phyloP scores from a whole-genome alignment of 2,113 vertebrate genomes.

The Scatophagus argus region DNA sequence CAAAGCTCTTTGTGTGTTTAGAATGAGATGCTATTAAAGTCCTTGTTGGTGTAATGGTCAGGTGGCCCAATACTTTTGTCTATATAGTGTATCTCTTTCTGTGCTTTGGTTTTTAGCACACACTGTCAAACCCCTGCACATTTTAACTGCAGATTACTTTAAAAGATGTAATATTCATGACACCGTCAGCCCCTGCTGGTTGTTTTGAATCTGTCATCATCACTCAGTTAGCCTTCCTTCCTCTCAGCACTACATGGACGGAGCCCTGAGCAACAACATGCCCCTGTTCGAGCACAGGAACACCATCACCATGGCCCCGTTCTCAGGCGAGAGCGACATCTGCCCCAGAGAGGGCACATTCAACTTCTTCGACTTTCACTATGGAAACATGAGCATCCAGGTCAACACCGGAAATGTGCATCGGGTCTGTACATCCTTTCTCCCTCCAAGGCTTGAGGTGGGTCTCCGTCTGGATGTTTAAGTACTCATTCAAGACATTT shows the following conservation, averaged over 20 bases:
- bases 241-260: constrained; percentile 89
- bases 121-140: too few relatives aligned
- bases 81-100: too few relatives aligned
- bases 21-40: too few relatives aligned
- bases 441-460: constrained; percentile 82
- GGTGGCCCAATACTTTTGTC: too few relatives aligned
- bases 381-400: constrained; percentile 78
- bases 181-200: not conserved
- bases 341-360: constrained; percentile 73
- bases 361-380: constrained; percentile 71
- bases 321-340: constrained; percentile 89
- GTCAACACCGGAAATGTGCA: constrained; percentile 75
- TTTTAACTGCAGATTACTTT: too few relatives aligned
- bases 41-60: too few relatives aligned
- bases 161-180: not conserved
- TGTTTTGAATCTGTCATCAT: not conserved
- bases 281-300: constrained; percentile 85
- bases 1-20: too few relatives aligned
- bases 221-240: not conserved
- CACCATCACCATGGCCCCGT: constrained; percentile 92
- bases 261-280: constrained; percentile 88
- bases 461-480: not conserved
- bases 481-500: too few relatives aligned
- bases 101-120: too few relatives aligned
- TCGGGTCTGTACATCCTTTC: constrained; percentile 76